phyloP scores from a whole-genome alignment of 2,888 invertebrate species.

The Xestia xanthographa region DNA sequence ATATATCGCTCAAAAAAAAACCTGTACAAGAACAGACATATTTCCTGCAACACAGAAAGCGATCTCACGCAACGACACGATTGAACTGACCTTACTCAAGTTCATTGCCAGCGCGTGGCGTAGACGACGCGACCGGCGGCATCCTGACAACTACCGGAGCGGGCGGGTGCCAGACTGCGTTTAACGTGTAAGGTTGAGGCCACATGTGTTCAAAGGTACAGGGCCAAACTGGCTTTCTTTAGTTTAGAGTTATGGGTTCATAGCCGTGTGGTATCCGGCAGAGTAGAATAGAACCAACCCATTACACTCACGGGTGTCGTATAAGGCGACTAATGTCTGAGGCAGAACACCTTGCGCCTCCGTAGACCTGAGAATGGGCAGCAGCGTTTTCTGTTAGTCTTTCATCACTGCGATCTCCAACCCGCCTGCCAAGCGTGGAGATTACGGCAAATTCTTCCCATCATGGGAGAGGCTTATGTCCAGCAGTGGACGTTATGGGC shows the following conservation, averaged over 20 bases:
- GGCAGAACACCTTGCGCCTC: no score
- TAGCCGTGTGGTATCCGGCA: no score
- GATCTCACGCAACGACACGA: conserved; percentile 43
- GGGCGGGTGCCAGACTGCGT: conserved; percentile 47
- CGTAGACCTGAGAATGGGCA: no score
- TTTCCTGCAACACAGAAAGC: conserved; percentile 18
- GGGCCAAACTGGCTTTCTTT: conserved; percentile 14
- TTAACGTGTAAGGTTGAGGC: conserved; percentile 58
- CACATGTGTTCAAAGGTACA: conserved; percentile 27
- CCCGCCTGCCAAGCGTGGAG: no score
- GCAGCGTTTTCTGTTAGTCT: no score
- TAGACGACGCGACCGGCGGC: conserved; percentile 19
- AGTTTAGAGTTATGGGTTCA: conserved; percentile 33
- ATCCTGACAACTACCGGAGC: conserved; percentile 39
- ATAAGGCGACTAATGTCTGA: no score
- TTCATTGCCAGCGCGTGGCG: conserved; percentile 72
- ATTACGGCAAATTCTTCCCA: no score
- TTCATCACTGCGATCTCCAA: no score
- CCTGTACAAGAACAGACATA: neutral
- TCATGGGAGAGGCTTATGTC: no score
- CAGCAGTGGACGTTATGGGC: no score
- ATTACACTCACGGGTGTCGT: no score
- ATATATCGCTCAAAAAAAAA: neutral
- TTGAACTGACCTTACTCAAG: conserved; percentile 78
- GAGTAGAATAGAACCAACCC: no score